Conservation (phyloP, 1,140 invertebrate species). For the Pissodes strobi region DNA sequence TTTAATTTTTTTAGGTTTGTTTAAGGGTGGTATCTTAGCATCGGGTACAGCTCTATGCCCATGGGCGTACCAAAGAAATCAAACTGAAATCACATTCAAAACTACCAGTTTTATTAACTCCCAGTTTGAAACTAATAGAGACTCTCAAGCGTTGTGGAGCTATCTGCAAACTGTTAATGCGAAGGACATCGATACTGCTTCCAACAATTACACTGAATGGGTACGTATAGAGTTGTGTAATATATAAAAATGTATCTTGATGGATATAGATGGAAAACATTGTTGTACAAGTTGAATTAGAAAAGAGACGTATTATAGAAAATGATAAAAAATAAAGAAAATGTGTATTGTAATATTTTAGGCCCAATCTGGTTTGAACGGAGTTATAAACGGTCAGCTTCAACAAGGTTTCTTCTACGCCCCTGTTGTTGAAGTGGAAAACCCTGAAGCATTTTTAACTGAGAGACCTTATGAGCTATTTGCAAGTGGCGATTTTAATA, state of each 20-base stretch:
- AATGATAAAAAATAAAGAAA: too few species aligned
- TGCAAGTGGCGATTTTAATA: conserved; percentile 31
- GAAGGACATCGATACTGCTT: conserved; percentile 20
- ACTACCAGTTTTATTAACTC: conserved; percentile 33
- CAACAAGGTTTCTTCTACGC: conserved; percentile 38
- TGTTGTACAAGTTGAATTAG: too few species aligned
- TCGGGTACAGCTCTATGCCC: conserved; percentile 24
- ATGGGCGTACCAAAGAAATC: conserved; percentile 28
- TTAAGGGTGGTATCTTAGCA: conserved; percentile 12
- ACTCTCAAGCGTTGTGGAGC: conserved; percentile 9
- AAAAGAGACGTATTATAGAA: too few species aligned
- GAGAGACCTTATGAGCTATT: conserved; percentile 33
- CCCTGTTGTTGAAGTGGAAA: conserved; percentile 38
- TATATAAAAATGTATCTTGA: too few species aligned
- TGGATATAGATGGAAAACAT: too few species aligned
- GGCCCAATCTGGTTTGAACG: conserved; percentile 16
- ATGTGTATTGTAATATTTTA: conserved; percentile 2
- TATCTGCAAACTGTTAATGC: conserved; percentile 26
- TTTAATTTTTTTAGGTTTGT: conserved; percentile 32
- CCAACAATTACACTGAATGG: conserved; percentile 13
- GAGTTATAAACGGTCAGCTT: conserved; percentile 25
- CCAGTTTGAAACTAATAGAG: conserved; percentile 15
- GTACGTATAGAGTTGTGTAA: too few species aligned
- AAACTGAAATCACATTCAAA: conserved; percentile 32
- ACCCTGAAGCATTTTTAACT: conserved; percentile 37